These are phyloP conservation scores for Parascotia fuliginaria DNA, from an alignment of 2,888 invertebrate species.

Conservation along the genomic window DNA sequence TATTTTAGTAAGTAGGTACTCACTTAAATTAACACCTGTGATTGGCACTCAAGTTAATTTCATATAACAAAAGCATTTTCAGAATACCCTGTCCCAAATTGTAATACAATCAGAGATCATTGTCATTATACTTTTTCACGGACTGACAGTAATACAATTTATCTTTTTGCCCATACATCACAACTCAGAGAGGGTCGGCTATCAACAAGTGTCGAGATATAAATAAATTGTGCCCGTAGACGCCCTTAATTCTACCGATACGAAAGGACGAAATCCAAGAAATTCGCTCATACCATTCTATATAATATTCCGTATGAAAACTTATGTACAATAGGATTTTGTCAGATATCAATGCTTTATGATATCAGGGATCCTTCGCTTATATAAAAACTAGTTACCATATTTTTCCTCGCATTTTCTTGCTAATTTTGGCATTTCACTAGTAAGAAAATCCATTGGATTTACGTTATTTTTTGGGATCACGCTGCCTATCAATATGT, in stretches of 20 bases:
- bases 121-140: slow-evolving; percentile 52
- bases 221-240: slow-evolving; percentile 60
- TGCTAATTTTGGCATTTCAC: too few relatives aligned
- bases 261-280: slow-evolving; percentile 25
- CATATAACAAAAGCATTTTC: not conserved
- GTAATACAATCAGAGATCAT: slow-evolving; percentile 38
- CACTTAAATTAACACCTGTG: too few relatives aligned
- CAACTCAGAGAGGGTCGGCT: slow-evolving; percentile 48
- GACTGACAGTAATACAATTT: slow-evolving; percentile 55
- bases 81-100: slow-evolving; percentile 17
- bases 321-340: slow-evolving; percentile 14
- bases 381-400: not conserved
- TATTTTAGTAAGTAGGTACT: too few relatives aligned
- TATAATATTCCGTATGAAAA: slow-evolving; percentile 21
- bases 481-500: too few relatives aligned
- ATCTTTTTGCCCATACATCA: slow-evolving; percentile 62
- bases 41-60: not conserved
- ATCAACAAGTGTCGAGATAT: slow-evolving; percentile 81
- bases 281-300: slow-evolving; percentile 20
- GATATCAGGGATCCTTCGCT: not conserved
- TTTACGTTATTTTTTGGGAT: too few relatives aligned
- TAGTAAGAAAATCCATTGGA: too few relatives aligned
- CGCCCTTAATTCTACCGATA: slow-evolving; percentile 38
- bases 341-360: not conserved
- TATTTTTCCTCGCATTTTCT: not conserved